A percentile compares a stretch with the other conserved stretches of the same genome.
These are phyloP conservation scores for Hybognathus amarus DNA, from an alignment of 2,797 vertebrate genomes.

Conservation along the genomic window DNA sequence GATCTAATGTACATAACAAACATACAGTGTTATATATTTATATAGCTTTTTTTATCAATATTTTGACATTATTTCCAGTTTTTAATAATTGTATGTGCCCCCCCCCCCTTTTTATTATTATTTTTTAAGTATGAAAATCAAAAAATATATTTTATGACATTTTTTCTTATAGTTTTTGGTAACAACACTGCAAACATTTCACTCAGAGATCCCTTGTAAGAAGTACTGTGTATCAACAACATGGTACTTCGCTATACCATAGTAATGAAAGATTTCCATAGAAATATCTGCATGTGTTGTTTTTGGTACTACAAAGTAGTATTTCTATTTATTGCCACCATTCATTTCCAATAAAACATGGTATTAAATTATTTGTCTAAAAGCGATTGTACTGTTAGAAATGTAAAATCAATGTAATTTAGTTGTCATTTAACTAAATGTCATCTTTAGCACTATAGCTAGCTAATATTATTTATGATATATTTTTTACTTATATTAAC, in stretches of 20 bases:
- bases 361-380: neutral
- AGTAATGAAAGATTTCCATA: neutral
- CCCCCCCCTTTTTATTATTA: neutral
- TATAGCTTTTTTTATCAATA: neutral
- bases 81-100: neutral
- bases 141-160: too few species aligned
- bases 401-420: neutral
- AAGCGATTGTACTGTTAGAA: neutral
- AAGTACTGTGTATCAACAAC: neutral
- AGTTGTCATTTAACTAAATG: neutral
- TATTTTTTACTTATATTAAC: neutral
- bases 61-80: neutral
- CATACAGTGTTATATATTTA: too few species aligned
- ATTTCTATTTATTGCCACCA: neutral
- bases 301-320: neutral
- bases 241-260: neutral
- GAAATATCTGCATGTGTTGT: neutral
- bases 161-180: too few species aligned
- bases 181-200: neutral
- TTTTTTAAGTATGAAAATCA: neutral
- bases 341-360: neutral
- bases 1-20: slow-evolving; percentile 68
- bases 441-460: neutral
- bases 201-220: too few species aligned
- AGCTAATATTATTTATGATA: neutral